A percentile compares a stretch with the other conserved stretches of the same genome.
Evolutionary conservation across 2,888 invertebrate genomes (phyloP).

Genomic region (Choristoneura rosaceana): DNA sequence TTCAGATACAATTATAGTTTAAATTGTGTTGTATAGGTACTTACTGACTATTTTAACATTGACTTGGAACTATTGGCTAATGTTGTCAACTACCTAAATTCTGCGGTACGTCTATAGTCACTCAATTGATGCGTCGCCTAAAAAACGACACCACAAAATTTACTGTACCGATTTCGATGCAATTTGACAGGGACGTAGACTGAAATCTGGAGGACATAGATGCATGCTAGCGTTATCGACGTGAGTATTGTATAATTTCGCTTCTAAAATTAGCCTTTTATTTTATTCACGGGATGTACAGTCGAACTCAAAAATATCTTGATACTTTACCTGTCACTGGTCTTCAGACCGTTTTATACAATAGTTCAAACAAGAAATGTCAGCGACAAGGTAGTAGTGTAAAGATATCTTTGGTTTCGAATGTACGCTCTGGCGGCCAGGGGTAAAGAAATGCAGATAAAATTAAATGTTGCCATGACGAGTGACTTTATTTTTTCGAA

Average conservation of each 20-base stretch:
- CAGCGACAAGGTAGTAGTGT: too few relatives aligned
- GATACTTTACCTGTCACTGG: too few relatives aligned
- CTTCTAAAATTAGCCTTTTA: conserved; percentile 2
- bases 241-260: conserved; percentile 28
- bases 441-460: neutral
- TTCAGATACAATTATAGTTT: too few relatives aligned
- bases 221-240: conserved; percentile 29
- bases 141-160: neutral
- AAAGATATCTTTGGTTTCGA: too few relatives aligned
- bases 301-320: too few relatives aligned
- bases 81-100: too few relatives aligned
- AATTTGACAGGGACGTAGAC: conserved; percentile 34
- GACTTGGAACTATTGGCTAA: too few relatives aligned
- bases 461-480: neutral
- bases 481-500: too few relatives aligned
- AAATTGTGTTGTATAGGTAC: too few relatives aligned
- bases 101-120: neutral
- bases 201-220: conserved; percentile 23
- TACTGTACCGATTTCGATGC: conserved; percentile 29
- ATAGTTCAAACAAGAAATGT: too few relatives aligned
- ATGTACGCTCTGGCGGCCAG: neutral
- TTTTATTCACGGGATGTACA: neutral
- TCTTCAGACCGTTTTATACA: too few relatives aligned
- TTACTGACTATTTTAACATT: too few relatives aligned
- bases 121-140: neutral